Evolutionary conservation across 2,113 vertebrate species (phyloP), one percentile per base, ranked within the genome.

Genomic region (Heptranchias perlo): DNA sequence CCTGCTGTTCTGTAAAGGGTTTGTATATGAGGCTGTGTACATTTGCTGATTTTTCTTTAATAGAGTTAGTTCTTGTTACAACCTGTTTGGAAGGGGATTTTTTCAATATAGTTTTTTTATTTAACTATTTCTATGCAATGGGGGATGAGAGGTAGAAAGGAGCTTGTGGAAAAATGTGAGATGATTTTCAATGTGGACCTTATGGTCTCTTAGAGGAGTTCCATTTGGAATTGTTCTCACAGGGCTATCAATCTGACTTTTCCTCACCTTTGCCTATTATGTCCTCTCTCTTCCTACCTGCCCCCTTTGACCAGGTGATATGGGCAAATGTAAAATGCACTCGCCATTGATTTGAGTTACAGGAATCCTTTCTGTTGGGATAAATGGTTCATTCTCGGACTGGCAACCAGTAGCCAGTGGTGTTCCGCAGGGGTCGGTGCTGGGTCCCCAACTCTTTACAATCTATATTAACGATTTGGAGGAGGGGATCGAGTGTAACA

Each of bases 101-200:
- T 61, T 87, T 52, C 31, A 52, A 87, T 52, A 16, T 89, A 54
- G 1, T 23, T 87, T 47, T 87, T 23, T 87, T 89, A 89, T 89
- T 89, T 92, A n/a, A 92, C 89, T 62, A 92, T 62, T 92, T 92
- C 89, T 62, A 61, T 39, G n/a, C 23, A 62, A 61, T 49, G 58
- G 14, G 52, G 52, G 58, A 62, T 92, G 89, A 91, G 89, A 91
- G 54, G 58, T 62, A 61, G 54, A 61, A 54, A 7, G 5, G 14
- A 92, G 35, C 62, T 62, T 14, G 23, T 92, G 31, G 86, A 4
- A 92, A 61, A 62, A n/a, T n/a, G 4, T 39, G 35, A n/a, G 35
- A 62, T 61, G 89, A 92, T 62, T 92, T 92, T 92, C 58, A 62
- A 58, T 61, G 52, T 58, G 87, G 54, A 31, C 28, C 52, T 58